Base-by-base conservation (phyloP, 2,113 vertebrate genomes). In the Campylomormyrus numenius region DNA sequence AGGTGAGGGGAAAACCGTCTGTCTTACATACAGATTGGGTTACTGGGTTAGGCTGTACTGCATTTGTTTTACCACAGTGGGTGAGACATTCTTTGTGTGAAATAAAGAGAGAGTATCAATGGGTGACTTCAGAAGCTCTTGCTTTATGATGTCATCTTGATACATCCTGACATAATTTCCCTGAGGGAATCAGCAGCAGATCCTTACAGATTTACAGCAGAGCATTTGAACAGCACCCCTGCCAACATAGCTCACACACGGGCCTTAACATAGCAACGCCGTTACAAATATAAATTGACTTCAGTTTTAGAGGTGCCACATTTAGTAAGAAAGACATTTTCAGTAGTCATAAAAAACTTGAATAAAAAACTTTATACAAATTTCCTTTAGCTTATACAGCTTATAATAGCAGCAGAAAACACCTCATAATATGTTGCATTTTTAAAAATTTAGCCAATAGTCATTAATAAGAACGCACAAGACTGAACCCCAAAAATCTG, bases 1-100 rank as follows among this genome's bases (percentile, higher is more conserved):
- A 45, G 62, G 89, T 90, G 48, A 80, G 89, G 21, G 24, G 46
- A 8, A 90, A 21, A 90, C 19, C 39, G 21, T 88, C 9, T 45
- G 35, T 88, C 45, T 50, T 24, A 31, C 11, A 39, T 39, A 89
- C 6, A 42, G 6, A 39, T 3, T 39, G 35, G 53, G 58, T 45
- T 39, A 45, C 9, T 35, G 35, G 19, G 48, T 87, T 87, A 49
- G 19, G 49, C 31, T 31, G 11, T 35, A 46, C 56, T 11, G 45
- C 17, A 42, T 58, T 88, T 48, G 58, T 66, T 21, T 70, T 21
- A 70, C 10, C 48, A 48, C 42, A 70, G 5, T 50, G 5, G 42
- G 27, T 74, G 50, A 35, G 42, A 88, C 46, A 88, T 45, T 24
- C 42, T 49, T 15, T 31, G 48, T 86, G 3, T 50, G 24, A 49